These are phyloP conservation scores for Diachasmimorpha longicaudata DNA, from an alignment of 1,140 invertebrate genomes.

Conservation along the genomic window DNA sequence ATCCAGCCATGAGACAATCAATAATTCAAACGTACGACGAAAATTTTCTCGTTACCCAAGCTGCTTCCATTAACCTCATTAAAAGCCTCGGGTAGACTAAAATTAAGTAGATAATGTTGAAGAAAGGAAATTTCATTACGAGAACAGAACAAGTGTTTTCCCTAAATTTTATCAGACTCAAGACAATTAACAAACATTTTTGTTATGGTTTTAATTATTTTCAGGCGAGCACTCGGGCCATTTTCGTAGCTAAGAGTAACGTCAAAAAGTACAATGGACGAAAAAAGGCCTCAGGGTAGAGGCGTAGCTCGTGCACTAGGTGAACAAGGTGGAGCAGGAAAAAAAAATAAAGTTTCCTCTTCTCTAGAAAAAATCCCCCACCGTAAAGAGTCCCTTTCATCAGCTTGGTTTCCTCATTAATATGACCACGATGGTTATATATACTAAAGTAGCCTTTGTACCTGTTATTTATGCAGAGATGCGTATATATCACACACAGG, in stretches of 20 bases:
- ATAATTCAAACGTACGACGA: neutral
- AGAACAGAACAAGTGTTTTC: no score
- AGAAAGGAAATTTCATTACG: neutral
- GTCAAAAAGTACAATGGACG: neutral
- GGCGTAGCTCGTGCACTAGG: neutral
- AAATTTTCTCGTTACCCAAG: neutral
- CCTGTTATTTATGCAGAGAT: conserved; percentile 6
- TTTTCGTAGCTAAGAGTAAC: neutral
- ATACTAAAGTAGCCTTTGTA: conserved; percentile 21
- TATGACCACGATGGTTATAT: conserved; percentile 5
- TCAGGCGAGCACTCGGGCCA: neutral
- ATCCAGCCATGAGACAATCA: neutral
- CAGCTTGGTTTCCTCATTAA: conserved; percentile 11
- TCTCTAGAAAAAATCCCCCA: neutral
- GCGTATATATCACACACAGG: neutral
- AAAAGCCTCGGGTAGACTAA: neutral
- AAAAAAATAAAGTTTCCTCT: neutral
- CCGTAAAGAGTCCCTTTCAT: conserved; percentile 15
- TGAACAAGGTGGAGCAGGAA: neutral
- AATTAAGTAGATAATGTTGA: neutral
- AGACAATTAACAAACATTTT: neutral
- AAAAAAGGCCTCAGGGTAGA: neutral
- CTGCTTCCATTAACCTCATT: neutral
- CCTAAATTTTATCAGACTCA: neutral
- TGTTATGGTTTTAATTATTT: conserved; percentile 10